These are phyloP conservation scores for Mythimna lalbum DNA, from an alignment of 2,888 invertebrate species.

Conservation along the genomic window DNA sequence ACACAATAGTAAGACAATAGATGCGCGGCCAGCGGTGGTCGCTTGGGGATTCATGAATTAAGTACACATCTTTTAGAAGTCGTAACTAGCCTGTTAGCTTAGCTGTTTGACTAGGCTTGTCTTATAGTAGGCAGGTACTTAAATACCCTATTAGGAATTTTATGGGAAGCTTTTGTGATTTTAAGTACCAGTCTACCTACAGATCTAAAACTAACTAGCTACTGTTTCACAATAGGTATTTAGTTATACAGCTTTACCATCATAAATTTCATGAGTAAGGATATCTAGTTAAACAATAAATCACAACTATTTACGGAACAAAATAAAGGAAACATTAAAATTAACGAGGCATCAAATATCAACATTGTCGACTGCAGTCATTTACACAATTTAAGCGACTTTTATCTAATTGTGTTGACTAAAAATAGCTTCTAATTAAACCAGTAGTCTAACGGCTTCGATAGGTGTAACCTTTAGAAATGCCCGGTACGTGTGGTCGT, in stretches of 20 bases:
- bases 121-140: not conserved
- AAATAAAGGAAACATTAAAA: constrained; percentile 44
- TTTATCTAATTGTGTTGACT: constrained; percentile 34
- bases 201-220: not conserved
- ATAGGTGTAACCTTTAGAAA: constrained; percentile 59
- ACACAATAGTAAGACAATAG: too few species aligned
- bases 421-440: constrained; percentile 51
- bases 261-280: constrained; percentile 2
- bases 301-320: constrained; percentile 9
- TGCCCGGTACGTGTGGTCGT: constrained; percentile 36
- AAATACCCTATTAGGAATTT: not conserved
- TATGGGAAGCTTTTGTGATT: not conserved
- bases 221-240: constrained; percentile 5
- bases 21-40: too few species aligned
- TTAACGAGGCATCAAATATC: constrained; percentile 15
- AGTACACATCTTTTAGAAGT: not conserved
- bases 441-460: constrained; percentile 33
- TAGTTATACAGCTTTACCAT: not conserved
- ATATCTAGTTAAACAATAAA: not conserved
- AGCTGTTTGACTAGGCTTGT: not conserved
- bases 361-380: constrained; percentile 2
- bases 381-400: constrained; percentile 12
- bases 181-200: not conserved
- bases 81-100: not conserved
- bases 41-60: too few species aligned